Evolutionary conservation across 2,113 vertebrate genomes (phyloP).

Genomic region (Dasyurus viverrinus): DNA sequence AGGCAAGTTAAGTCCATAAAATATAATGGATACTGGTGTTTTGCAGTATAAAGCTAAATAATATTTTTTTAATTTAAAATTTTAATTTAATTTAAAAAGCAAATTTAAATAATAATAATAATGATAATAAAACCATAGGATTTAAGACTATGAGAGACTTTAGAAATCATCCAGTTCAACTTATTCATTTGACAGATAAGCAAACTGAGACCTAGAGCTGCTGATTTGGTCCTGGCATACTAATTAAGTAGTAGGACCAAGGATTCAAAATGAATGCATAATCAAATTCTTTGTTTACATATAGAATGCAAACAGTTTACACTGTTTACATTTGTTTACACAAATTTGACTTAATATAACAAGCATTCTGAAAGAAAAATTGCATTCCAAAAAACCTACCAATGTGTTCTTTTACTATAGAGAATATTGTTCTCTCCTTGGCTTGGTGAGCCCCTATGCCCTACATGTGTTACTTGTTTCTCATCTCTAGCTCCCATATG

Average conservation of each 20-base stretch:
- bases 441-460: no score
- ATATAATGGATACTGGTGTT: slow-evolving; percentile 6
- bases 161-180: background rate
- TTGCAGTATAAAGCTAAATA: slow-evolving; percentile 40
- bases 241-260: background rate
- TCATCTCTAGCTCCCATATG: no score
- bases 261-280: background rate
- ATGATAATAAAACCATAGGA: slow-evolving; percentile 5
- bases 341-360: no score
- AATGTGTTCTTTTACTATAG: no score
- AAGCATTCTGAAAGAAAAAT: no score
- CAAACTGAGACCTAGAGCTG: background rate
- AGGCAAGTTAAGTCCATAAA: slow-evolving; percentile 32
- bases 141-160: background rate
- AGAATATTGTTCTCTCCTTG: no score
- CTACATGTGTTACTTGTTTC: no score
- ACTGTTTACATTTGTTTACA: no score
- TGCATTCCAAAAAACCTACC: no score
- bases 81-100: background rate
- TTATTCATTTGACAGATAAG: background rate
- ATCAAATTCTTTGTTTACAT: background rate
- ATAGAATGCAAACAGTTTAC: no score
- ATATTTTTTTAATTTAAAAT: background rate
- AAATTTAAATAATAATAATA: slow-evolving; percentile 18
- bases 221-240: background rate